Evolutionary conservation across 2,888 invertebrate species (phyloP).

Genomic region (Patella depressa): DNA sequence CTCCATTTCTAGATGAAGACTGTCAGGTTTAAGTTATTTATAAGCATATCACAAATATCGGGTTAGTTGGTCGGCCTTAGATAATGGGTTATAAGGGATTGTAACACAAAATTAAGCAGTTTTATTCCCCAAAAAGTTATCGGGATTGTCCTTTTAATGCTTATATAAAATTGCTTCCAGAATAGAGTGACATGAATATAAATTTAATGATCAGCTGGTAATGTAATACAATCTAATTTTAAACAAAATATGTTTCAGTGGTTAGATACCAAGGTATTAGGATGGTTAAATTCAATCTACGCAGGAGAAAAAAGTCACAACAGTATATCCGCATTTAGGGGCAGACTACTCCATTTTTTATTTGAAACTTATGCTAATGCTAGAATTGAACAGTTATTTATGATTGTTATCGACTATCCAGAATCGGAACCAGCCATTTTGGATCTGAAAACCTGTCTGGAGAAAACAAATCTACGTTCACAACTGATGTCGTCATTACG

Average conservation of each 20-base stretch:
- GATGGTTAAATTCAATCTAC: conserved; percentile 89
- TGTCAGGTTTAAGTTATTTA: too few relatives aligned
- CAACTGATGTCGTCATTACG: conserved; percentile 81
- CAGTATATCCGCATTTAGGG: conserved; percentile 63
- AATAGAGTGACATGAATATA: too few relatives aligned
- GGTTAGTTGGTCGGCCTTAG: too few relatives aligned
- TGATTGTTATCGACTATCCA: conserved; percentile 96
- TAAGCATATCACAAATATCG: too few relatives aligned
- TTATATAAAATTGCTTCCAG: too few relatives aligned
- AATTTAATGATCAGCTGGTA: too few relatives aligned
- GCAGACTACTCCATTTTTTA: conserved; percentile 81
- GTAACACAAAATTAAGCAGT: too few relatives aligned
- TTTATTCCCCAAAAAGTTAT: too few relatives aligned
- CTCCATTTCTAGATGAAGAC: too few relatives aligned
- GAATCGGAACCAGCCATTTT: conserved; percentile 94
- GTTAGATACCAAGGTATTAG: conserved; percentile 87
- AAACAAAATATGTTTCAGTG: conserved; percentile 75
- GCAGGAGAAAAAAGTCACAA: conserved; percentile 50
- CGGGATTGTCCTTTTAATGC: too few relatives aligned
- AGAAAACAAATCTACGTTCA: conserved; percentile 85
- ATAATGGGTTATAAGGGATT: too few relatives aligned
- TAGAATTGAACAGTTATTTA: conserved; percentile 92
- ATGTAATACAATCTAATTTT: too few relatives aligned
- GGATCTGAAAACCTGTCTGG: conserved; percentile 88
- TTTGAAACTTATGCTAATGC: conserved; percentile 90